phyloP scores from a whole-genome alignment of 2,888 invertebrate genomes.

The Drosophila atroscutellata region DNA sequence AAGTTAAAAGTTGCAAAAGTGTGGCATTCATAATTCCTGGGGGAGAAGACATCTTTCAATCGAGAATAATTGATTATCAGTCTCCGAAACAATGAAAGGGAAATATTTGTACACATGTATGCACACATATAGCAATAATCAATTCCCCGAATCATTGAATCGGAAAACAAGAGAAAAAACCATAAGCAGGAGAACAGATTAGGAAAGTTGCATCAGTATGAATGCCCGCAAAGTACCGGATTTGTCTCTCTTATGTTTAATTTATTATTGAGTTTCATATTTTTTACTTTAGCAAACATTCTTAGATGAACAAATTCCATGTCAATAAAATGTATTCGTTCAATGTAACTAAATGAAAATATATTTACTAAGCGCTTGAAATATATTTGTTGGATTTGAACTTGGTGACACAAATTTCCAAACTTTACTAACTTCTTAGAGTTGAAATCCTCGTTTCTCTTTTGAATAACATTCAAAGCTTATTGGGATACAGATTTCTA shows the following conservation, averaged over 20 bases:
- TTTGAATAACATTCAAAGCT: background rate
- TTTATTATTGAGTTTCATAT: background rate
- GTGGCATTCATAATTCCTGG: background rate
- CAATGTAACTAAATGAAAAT: background rate
- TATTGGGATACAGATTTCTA: background rate
- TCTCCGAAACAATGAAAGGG: background rate
- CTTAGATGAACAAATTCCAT: background rate
- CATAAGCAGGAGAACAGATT: background rate
- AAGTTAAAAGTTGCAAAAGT: background rate
- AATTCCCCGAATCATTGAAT: background rate
- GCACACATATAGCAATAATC: background rate
- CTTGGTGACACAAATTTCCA: background rate
- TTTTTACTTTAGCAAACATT: background rate
- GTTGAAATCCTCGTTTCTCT: background rate
- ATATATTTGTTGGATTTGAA: background rate
- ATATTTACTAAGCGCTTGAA: background rate
- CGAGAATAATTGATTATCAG: background rate
- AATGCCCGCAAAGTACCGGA: background rate
- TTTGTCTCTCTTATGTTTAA: background rate
- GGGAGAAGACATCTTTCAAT: background rate
- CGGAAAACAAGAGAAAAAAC: background rate
- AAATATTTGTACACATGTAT: background rate
- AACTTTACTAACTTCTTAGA: background rate
- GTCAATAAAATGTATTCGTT: accelerated
- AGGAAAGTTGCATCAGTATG: background rate